Conservation (phyloP, 2,113 vertebrate species). For the Okapia johnstoni region DNA sequence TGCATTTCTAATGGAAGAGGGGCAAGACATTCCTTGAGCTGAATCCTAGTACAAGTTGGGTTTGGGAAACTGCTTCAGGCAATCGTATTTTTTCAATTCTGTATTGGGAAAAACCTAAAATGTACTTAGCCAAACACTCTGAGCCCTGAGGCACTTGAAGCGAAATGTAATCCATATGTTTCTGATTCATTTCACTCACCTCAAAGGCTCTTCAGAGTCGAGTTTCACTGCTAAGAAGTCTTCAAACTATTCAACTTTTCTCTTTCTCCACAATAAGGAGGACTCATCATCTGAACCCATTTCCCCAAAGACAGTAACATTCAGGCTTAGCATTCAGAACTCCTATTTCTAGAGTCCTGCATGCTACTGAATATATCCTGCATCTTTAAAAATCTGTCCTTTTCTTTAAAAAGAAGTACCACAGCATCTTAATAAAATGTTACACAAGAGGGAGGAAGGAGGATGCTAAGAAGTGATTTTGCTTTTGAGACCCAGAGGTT, state of each 20-base stretch:
- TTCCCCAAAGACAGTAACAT: conserved; percentile 36
- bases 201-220: conserved; percentile 65
- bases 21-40: conserved; percentile 26
- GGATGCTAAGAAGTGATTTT: neutral
- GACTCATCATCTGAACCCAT: conserved; percentile 26
- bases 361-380: neutral
- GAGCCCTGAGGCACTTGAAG: conserved; percentile 65
- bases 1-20: conserved; percentile 63
- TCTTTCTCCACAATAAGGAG: conserved; percentile 33
- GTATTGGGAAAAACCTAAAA: conserved; percentile 70
- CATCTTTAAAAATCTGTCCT: neutral
- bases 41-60: conserved; percentile 54
- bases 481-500: conserved; percentile 1
- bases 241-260: conserved; percentile 58
- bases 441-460: neutral
- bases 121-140: conserved; percentile 67
- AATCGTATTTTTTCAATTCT: conserved; percentile 58
- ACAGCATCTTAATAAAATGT: neutral
- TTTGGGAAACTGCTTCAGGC: conserved; percentile 72
- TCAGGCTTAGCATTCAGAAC: conserved; percentile 3
- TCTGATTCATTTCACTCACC: conserved; percentile 69
- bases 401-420: neutral
- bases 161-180: conserved; percentile 69
- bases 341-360: conserved; percentile 12
- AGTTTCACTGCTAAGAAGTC: conserved; percentile 45